These are phyloP conservation scores for Syncerus caffer DNA, from an alignment of 2,797 vertebrate species.

Conservation along the genomic window DNA sequence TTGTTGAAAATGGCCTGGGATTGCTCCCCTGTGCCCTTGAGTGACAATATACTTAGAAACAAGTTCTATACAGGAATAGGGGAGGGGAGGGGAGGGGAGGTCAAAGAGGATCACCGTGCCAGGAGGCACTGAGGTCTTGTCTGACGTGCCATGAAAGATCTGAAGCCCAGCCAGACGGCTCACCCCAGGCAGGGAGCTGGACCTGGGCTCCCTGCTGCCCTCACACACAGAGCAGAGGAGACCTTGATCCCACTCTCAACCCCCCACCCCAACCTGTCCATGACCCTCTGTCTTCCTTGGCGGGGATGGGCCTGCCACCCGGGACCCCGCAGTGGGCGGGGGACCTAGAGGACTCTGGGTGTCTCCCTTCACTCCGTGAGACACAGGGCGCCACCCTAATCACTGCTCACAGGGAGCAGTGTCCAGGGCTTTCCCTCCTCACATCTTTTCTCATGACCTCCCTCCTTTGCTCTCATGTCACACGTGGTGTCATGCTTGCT, in stretches of 20 bases:
- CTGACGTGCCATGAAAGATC: fast-evolving
- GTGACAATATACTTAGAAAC: not conserved
- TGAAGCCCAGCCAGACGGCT: not conserved
- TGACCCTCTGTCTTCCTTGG: not conserved
- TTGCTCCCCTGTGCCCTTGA: not conserved
- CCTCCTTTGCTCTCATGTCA: not conserved
- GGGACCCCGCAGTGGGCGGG: not conserved
- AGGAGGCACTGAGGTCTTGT: fast-evolving
- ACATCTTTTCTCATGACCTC: constrained; percentile 3
- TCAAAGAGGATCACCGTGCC: fast-evolving
- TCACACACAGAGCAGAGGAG: not conserved
- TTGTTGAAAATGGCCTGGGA: not conserved
- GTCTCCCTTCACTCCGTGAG: fast-evolving
- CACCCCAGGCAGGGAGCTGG: fast-evolving
- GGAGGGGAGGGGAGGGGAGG: fast-evolving
- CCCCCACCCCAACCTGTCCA: fast-evolving
- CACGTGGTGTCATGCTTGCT: constrained; percentile 60
- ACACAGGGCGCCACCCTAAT: not conserved
- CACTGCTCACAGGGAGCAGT: fast-evolving
- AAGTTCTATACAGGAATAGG: not conserved
- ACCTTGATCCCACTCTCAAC: fast-evolving
- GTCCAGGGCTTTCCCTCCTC: not conserved
- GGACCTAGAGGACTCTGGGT: not conserved
- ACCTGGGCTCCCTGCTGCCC: fast-evolving
- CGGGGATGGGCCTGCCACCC: not conserved